Evolutionary conservation across 2,797 vertebrate species (phyloP).

Genomic region (Yasuhikotakia modesta): DNA sequence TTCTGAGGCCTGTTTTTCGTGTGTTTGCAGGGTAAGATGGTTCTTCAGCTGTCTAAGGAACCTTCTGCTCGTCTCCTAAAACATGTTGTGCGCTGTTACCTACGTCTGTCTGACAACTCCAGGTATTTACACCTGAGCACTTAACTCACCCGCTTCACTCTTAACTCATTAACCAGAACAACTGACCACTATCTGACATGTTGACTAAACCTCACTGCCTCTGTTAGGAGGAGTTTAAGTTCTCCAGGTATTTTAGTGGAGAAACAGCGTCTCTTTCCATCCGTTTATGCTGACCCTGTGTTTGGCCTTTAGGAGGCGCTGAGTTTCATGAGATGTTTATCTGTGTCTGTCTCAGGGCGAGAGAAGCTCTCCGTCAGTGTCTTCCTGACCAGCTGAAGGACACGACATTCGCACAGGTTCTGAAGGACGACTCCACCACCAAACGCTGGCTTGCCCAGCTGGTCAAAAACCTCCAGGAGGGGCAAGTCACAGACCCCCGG

Average conservation of each 20-base stretch:
- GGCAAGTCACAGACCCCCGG: constrained; percentile 93
- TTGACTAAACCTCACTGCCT: too few relatives aligned
- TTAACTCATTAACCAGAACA: too few relatives aligned
- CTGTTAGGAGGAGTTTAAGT: neutral
- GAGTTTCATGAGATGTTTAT: neutral
- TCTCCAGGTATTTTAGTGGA: too few relatives aligned
- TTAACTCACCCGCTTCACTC: neutral
- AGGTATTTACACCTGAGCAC: constrained; percentile 76
- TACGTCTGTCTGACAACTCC: constrained; percentile 97
- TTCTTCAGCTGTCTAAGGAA: constrained; percentile 96
- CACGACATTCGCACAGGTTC: constrained; percentile 95
- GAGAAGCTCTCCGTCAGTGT: constrained; percentile 97
- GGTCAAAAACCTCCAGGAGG: constrained; percentile 97
- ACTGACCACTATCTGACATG: too few relatives aligned
- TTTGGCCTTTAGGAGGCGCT: neutral
- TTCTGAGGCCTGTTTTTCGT: neutral
- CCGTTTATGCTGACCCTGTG: neutral
- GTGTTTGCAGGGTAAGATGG: constrained; percentile 92
- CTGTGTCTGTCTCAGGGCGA: constrained; percentile 78
- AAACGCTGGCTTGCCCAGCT: constrained; percentile 98
- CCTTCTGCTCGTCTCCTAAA: constrained; percentile 94
- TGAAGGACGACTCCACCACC: constrained; percentile 98
- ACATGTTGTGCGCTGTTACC: constrained; percentile 96
- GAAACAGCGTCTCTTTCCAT: neutral
- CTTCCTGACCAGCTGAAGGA: constrained; percentile 98